phyloP scores from a whole-genome alignment of 2,797 vertebrate genomes.

The Trichosurus vulpecula region DNA sequence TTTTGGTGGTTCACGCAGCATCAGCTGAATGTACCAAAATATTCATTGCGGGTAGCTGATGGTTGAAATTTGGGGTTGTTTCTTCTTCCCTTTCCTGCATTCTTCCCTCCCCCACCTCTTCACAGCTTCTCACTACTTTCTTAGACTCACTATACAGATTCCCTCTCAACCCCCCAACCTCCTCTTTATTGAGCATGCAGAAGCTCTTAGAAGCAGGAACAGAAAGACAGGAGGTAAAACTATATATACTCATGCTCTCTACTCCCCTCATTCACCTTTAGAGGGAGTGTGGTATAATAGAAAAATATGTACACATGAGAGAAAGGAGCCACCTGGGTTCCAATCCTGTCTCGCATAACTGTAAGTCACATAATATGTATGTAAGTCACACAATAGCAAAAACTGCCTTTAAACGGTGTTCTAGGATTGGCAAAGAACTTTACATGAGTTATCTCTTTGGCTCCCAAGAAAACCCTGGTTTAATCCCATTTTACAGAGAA shows the following conservation, averaged over 20 bases:
- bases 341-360: not conserved
- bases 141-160: not conserved
- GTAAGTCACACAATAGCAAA: not conserved
- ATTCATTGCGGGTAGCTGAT: slow-evolving; percentile 53
- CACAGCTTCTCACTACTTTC: not conserved
- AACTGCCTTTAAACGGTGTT: not conserved
- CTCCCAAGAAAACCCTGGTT: not conserved
- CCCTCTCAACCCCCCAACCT: not conserved
- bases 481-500: not conserved
- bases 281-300: not conserved
- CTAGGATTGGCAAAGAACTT: not conserved
- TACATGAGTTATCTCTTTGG: not conserved
- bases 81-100: not conserved
- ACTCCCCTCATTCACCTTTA: not conserved
- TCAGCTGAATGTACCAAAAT: slow-evolving; percentile 45
- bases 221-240: not conserved
- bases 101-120: not conserved
- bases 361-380: not conserved
- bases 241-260: not conserved
- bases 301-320: not conserved
- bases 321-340: not conserved
- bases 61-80: slow-evolving; percentile 46
- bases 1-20: slow-evolving; percentile 22
- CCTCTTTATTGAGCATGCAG: not conserved
- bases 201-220: not conserved